Base-by-base conservation (phyloP, 2,797 vertebrate species). In the Phoebastria nigripes region DNA sequence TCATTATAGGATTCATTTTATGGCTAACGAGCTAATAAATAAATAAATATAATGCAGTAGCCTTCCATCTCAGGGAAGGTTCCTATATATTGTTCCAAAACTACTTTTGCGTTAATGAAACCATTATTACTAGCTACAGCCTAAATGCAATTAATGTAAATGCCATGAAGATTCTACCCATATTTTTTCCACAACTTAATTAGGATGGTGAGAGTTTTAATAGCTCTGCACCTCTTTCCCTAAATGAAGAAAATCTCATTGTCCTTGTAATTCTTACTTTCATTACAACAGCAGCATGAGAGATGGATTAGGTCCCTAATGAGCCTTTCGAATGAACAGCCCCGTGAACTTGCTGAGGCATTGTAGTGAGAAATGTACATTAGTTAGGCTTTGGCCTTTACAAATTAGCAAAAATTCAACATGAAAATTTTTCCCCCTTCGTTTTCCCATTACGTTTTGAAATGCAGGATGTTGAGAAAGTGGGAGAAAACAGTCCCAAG, bases 301-400 rank as follows among this genome's bases (percentile, higher is more conserved):
- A 91, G 82, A 95, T 91, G 83, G 79, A 96, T 94, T 96, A 91
- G n/a, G 61, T 83, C 84, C 91, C 94, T 94, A 97, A 96, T 94
- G 88, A 91, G 69, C 89, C 77, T 56, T 52, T 81, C 1, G 2
- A 94, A 69, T 12, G 78, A 98, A 94, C 61, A 72, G 44, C n/a
- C 35, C 72, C 33, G 6, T 90, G 96, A 97, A 91, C 79, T 81
- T 92, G 65, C 88, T 69, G 83, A 91, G 63, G 72, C 84, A 77
- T 3, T 31, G 72, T 91, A 89, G 28, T 81, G 61, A 94, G 82
- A 96, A 90, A 73, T 47, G 66, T 89, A 94, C 51, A 94, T 83
- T 67, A 92, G 65, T 29, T 82, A 87, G 92, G 69, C 88, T 92
- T 85, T 96, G 89, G 93, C 95, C 95, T 97, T 96, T 94, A 97